phyloP scores from a whole-genome alignment of 2,888 invertebrate genomes.

The Sarcophaga carnaria region DNA sequence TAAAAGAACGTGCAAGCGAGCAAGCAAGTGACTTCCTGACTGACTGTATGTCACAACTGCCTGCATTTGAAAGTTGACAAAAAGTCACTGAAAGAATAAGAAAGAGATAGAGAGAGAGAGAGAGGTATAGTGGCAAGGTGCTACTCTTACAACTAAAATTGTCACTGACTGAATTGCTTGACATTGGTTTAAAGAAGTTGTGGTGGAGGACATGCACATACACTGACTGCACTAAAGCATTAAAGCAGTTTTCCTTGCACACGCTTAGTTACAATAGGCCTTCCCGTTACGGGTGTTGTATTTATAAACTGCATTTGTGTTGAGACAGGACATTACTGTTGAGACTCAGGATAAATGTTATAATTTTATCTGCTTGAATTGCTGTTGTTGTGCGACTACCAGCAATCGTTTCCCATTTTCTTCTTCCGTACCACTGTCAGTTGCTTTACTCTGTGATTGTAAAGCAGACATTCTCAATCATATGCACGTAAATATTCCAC shows the following conservation, averaged over 20 bases:
- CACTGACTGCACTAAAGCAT: not conserved
- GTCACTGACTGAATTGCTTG: slow-evolving; percentile 60
- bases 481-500: too few species aligned
- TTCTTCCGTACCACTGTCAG: not conserved
- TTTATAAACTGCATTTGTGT: not conserved
- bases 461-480: too few species aligned
- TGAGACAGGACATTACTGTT: slow-evolving; percentile 17
- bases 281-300: not conserved
- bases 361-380: slow-evolving; percentile 56
- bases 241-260: not conserved
- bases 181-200: slow-evolving; percentile 41
- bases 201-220: not conserved
- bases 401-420: not conserved
- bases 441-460: too few species aligned
- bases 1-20: not conserved
- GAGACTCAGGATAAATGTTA: slow-evolving; percentile 60
- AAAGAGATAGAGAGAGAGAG: not conserved
- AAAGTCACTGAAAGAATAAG: not conserved
- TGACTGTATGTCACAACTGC: not conserved
- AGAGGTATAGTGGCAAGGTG: slow-evolving; percentile 26
- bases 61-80: not conserved
- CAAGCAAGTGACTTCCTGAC: not conserved
- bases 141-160: slow-evolving; percentile 60
- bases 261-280: not conserved
- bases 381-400: slow-evolving; percentile 10